Percentiles rank a stretch among this genome's conserved stretches.
These are phyloP conservation scores for Heteromyza rotundicornis DNA, from an alignment of 2,888 invertebrate species.

Conservation along the genomic window DNA sequence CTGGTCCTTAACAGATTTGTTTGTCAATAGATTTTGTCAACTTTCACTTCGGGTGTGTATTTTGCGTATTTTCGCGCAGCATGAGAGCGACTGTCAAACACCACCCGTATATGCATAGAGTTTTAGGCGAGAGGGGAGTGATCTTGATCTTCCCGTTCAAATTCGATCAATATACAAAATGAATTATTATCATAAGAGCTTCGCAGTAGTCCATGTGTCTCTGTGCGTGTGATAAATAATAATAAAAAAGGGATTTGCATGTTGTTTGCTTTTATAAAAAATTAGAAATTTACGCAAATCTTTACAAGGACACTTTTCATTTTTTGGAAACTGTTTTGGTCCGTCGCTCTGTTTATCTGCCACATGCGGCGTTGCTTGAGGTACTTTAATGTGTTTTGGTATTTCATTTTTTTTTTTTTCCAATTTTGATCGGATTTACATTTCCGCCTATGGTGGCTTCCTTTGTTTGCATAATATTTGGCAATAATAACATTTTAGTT, in stretches of 20 bases:
- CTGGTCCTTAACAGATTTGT: conserved; percentile 4
- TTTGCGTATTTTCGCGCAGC: conserved; percentile 6
- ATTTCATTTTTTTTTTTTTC: not conserved
- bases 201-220: too few relatives aligned
- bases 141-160: not conserved
- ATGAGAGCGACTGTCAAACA: conserved; percentile 8
- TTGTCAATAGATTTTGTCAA: conserved; percentile 13
- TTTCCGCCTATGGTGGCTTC: conserved; percentile 20
- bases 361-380: conserved; percentile 44
- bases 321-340: conserved; percentile 24
- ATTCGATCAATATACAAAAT: conserved; percentile 19
- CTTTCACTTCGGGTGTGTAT: conserved; percentile 11
- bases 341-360: conserved; percentile 26
- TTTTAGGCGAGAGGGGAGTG: too few relatives aligned
- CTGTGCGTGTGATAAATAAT: too few relatives aligned
- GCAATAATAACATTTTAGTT: conserved; percentile 48
- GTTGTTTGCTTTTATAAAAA: conserved; percentile 19
- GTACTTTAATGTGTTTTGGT: conserved; percentile 6
- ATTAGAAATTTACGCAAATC: conserved; percentile 14
- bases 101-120: not conserved
- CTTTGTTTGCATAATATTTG: conserved; percentile 55
- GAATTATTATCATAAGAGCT: conserved; percentile 15
- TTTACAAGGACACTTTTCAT: conserved; percentile 2
- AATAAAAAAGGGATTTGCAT: conserved; percentile 29
- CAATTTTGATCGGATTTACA: conserved; percentile 35